Evolutionary conservation across 2,113 vertebrate genomes (phyloP), one percentile per base, ranked within the genome.

Genomic region (Cavia porcellus): DNA sequence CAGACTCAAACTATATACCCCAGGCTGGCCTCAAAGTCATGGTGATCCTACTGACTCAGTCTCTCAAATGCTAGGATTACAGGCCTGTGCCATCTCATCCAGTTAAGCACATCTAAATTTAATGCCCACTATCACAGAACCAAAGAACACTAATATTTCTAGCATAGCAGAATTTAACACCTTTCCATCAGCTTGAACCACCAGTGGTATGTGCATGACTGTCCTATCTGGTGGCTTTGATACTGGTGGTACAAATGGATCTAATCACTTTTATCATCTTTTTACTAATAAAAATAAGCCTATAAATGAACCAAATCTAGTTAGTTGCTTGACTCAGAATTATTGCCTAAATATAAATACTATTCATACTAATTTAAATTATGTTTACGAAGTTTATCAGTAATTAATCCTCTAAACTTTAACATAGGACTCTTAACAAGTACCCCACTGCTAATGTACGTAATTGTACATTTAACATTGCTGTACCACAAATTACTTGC

Each of bases 81-180:
- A 79, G 45, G 45, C 13, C 25, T 79, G 74, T 15, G 25, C 45
- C 75, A 79, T 28, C 25, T 50, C 3, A 19, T 8, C 45, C 45
- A 79, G 74, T 15, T 47, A 30, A 42, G 35, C 70, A 74, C n/a
- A 30, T 47, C 45, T 77, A 77, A 47, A 77, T 93, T 89, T 83
- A 95, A 95, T 42, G 25, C 4, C 15, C 47, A 80, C n/a, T 50
- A 87, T 82, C 25, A 96, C 9, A 95, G n/a, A 97, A 84, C 25
- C 24, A 47, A 94, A 90, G 25, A 86, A 92, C 50, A 50, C 13
- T 77, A 30, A 1, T 9, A 77, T 17, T 50, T 77, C 45, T 77
- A 77, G 25, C 74, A 47, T 28, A 77, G 14, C 74, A 50, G 45
- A 77, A 7, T 30, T 77, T 17, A 77, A 47, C 25, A 47, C 42